Base-by-base conservation (phyloP, 2,797 vertebrate species). In the Microtus californicus region DNA sequence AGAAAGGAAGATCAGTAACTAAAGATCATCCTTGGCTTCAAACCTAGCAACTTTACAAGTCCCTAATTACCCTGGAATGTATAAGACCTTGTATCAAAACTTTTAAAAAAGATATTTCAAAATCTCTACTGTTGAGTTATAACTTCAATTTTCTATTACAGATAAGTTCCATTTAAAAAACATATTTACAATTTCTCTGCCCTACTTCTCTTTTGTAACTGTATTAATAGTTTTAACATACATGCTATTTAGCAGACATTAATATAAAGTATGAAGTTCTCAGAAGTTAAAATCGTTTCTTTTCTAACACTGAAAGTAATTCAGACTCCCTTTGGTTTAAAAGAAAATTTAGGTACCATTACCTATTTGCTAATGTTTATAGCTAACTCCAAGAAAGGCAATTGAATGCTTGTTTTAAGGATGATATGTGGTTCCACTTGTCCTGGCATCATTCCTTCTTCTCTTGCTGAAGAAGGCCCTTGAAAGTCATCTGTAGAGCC, bases 381-480 rank as follows among this genome's bases (percentile, higher is more conserved):
- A 95, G 78, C 0, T 74, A 82, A 97, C 82, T 40, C 17, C 45
- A 81, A 27, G 93, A 51, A 1, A 1, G 5, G 56, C 54, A 91
- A 37, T 43, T 59, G 83, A 96, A 95, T 31, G 4, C 12, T 96
- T 95, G 86, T 88, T 96, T 81, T 87, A 97, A 97, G 54, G 91
- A 45, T 63, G 95, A 48, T 96, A 61, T 95, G 97, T 97, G 77
- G 51, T 96, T 63, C 78, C 81, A 51, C 80, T 97, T 95, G 76
- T 91, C 96, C 91, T 96, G 78, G 85, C 95, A 94, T 88, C 76
- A 87, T 93, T 37, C 89, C 56, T 97, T 82, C 11, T 78, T 25
- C 78, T 96, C 91, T 87, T 96, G 59, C 92, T 95, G 82, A 93
- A 83, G 45, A 93, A 86, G 83, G 65, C 61, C 95, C 87, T 96